These are phyloP conservation scores for Seriola rivoliana DNA, from an alignment of 2,113 vertebrate genomes.

Conservation along the genomic window DNA sequence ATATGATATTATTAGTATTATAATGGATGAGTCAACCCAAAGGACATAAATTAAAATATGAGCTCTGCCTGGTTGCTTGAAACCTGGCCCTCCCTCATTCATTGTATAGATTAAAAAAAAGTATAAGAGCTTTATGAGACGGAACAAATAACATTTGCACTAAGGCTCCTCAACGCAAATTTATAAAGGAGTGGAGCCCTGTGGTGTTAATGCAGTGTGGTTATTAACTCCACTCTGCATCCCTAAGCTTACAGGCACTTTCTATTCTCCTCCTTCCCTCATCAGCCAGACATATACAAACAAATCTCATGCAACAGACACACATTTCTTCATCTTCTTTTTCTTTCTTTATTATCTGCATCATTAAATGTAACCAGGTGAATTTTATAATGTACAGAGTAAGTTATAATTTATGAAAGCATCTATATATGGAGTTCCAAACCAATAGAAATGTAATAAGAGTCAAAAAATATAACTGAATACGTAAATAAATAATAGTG, in stretches of 20 bases:
- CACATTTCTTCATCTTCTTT: neutral
- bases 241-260: too few species aligned
- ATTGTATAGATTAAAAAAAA: neutral
- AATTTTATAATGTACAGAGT: neutral
- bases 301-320: too few species aligned
- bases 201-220: too few species aligned
- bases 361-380: neutral
- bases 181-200: too few species aligned
- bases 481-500: neutral
- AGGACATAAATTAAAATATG: neutral
- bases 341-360: neutral
- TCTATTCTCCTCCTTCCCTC: too few species aligned
- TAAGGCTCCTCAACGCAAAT: too few species aligned
- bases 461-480: neutral
- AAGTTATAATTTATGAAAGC: neutral
- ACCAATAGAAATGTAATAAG: neutral
- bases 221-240: neutral
- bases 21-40: neutral
- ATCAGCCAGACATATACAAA: too few species aligned
- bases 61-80: neutral
- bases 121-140: too few species aligned
- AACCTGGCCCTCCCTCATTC: neutral
- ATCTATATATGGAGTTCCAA: neutral
- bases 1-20: neutral
- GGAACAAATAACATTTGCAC: too few species aligned